Conservation (phyloP, 2,113 vertebrate species). For the Ailurus styani region DNA sequence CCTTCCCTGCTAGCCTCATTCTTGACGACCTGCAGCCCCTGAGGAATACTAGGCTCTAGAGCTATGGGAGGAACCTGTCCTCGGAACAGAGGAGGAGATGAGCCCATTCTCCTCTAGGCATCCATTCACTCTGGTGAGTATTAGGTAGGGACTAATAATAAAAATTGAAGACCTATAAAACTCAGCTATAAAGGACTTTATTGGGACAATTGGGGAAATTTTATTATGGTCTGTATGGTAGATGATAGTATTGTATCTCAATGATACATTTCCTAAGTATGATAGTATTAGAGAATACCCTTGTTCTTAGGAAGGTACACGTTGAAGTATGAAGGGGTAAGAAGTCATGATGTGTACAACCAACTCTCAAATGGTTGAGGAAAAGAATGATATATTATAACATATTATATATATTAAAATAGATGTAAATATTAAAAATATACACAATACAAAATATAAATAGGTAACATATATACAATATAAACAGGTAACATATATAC, state of each 20-base stretch:
- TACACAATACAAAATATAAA: background rate
- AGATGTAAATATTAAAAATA: background rate
- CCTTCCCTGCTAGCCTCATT: background rate
- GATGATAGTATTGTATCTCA: background rate
- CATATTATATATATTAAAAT: background rate
- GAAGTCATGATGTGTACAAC: background rate
- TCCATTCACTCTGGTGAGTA: background rate
- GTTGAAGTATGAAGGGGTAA: background rate
- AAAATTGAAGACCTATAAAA: background rate
- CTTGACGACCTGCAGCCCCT: background rate
- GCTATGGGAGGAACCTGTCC: background rate
- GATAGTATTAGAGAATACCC: background rate
- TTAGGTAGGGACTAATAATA: background rate
- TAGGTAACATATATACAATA: background rate
- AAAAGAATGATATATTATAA: background rate
- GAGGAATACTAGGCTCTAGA: background rate
- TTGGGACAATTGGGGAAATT: background rate
- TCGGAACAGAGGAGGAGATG: background rate
- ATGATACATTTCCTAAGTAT: background rate
- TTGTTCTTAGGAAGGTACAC: background rate
- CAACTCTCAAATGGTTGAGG: background rate
- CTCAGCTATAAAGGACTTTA: background rate
- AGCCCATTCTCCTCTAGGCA: background rate
- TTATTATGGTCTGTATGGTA: background rate
- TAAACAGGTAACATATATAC: background rate